Evolutionary conservation across 2,888 invertebrate genomes (phyloP).

Genomic region (Sarcophaga variegata): DNA sequence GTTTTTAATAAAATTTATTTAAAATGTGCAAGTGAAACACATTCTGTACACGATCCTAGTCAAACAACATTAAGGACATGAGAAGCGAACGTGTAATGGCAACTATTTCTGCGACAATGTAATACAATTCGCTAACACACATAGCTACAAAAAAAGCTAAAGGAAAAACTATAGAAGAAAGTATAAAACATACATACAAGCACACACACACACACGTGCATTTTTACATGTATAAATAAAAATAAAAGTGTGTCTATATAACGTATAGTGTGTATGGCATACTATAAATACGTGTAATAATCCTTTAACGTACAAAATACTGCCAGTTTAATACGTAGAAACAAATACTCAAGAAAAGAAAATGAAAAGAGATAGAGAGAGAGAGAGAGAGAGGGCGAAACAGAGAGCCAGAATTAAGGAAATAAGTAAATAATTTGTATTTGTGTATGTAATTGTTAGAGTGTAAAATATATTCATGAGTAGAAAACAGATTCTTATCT

Average conservation of each 20-base stretch:
- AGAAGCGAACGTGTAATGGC: slow-evolving; percentile 65
- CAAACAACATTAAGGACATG: slow-evolving; percentile 69
- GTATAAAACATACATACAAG: not conserved
- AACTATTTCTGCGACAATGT: slow-evolving; percentile 58
- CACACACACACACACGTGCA: not conserved
- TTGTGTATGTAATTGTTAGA: too few species aligned
- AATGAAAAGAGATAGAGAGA: too few species aligned
- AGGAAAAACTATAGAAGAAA: not conserved
- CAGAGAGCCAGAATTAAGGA: too few species aligned
- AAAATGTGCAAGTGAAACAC: slow-evolving; percentile 47
- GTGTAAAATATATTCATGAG: too few species aligned
- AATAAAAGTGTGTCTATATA: not conserved
- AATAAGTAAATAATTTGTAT: too few species aligned
- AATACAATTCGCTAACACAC: slow-evolving; percentile 8
- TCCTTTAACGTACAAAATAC: slow-evolving; percentile 22
- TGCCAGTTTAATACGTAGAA: not conserved
- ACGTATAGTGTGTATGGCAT: not conserved
- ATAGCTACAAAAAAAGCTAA: not conserved
- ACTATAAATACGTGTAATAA: slow-evolving; percentile 46
- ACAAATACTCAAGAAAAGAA: too few species aligned
- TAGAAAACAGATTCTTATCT: too few species aligned
- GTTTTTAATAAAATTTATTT: slow-evolving; percentile 25
- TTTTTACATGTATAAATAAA: not conserved
- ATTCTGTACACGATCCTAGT: slow-evolving; percentile 67
- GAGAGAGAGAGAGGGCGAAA: too few species aligned